These are phyloP conservation scores for Sebastes trivittatus DNA, from an alignment of 2,797 vertebrate genomes.

Conservation along the genomic window DNA sequence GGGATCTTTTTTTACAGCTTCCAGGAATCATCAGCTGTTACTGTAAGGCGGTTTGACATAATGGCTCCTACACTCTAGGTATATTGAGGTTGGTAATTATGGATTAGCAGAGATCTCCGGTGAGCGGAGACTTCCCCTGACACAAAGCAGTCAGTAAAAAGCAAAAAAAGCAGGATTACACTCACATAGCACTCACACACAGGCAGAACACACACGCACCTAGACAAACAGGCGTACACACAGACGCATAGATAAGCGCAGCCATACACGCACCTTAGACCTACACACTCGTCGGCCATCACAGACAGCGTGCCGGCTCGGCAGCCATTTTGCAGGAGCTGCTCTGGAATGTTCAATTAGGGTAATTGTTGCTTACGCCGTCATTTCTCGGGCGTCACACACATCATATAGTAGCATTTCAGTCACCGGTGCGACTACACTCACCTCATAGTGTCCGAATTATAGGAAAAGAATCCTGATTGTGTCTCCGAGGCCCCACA, in stretches of 20 bases:
- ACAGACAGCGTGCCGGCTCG: conserved; percentile 72
- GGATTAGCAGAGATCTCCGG: conserved; percentile 64
- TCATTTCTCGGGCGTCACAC: conserved; percentile 17
- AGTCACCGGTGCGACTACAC: background rate
- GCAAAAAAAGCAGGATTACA: conserved; percentile 47
- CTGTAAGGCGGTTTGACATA: conserved; percentile 35
- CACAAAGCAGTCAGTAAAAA: conserved; percentile 54
- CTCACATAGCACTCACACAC: conserved; percentile 35
- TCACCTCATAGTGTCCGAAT: background rate
- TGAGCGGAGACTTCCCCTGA: conserved; percentile 55
- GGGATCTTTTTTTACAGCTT: background rate
- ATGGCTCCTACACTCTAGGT: conserved; percentile 46
- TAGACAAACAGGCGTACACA: conserved; percentile 29
- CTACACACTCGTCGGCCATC: conserved; percentile 79
- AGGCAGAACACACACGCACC: conserved; percentile 4
- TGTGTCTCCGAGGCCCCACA: conserved; percentile 7
- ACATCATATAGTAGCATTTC: background rate
- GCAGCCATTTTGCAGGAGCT: conserved; percentile 81
- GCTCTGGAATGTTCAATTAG: conserved; percentile 77
- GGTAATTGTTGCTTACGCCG: conserved; percentile 64
- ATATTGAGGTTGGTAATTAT: conserved; percentile 63
- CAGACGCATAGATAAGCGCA: conserved; percentile 18
- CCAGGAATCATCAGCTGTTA: conserved; percentile 30
- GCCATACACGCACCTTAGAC: conserved; percentile 68
- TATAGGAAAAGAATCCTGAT: background rate